phyloP scores from a whole-genome alignment of 2,797 vertebrate genomes.

The Enteromius thamalakanensis region DNA sequence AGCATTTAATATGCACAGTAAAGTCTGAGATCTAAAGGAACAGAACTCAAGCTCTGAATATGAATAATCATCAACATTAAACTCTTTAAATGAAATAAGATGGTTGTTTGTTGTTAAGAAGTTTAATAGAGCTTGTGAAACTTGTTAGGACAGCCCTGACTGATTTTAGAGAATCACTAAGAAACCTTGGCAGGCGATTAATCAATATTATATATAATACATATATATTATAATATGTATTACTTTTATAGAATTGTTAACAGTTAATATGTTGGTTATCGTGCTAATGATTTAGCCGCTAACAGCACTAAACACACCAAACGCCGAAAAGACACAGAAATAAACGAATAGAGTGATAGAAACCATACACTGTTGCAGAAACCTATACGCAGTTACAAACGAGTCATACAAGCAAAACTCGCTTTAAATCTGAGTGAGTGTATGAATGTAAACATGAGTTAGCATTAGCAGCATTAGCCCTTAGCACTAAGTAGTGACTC shows the following conservation, averaged over 20 bases:
- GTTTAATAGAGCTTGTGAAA: not conserved
- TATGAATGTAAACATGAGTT: constrained; percentile 40
- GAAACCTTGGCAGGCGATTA: not conserved
- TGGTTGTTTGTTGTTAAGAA: no score
- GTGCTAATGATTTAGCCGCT: not conserved
- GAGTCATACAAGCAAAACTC: no score
- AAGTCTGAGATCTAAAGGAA: not conserved
- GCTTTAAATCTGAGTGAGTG: not conserved
- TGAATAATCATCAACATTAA: not conserved
- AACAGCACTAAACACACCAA: not conserved
- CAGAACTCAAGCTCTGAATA: not conserved
- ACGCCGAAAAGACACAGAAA: no score
- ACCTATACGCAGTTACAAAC: not conserved
- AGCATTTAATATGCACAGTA: not conserved
- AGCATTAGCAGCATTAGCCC: constrained; percentile 21
- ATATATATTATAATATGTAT: not conserved
- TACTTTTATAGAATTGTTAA: not conserved
- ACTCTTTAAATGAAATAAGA: not conserved
- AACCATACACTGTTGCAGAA: not conserved
- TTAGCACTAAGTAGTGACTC: constrained; percentile 55
- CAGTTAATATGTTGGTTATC: not conserved
- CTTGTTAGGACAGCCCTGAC: not conserved
- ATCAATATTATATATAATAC: not conserved
- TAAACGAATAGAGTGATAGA: not conserved
- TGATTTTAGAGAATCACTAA: not conserved